These are phyloP conservation scores for Dipus sagitta DNA, from an alignment of 2,797 vertebrate genomes.

Conservation along the genomic window DNA sequence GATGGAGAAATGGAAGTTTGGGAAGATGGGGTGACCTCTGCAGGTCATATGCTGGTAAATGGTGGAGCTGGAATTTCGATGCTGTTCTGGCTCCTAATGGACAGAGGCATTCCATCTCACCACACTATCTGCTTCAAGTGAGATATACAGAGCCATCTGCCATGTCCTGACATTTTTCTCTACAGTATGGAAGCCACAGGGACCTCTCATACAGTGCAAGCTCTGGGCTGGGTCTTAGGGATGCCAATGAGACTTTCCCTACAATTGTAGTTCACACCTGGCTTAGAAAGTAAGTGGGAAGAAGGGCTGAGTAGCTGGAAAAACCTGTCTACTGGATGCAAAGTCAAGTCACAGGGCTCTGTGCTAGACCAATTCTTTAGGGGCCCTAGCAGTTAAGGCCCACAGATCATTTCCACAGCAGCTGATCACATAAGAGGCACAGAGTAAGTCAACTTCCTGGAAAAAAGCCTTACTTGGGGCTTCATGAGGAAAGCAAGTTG, in stretches of 20 bases:
- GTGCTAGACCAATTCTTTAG: neutral
- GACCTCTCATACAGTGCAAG: neutral
- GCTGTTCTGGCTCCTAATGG: neutral
- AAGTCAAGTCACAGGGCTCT: neutral
- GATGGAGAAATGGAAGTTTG: slow-evolving; percentile 2
- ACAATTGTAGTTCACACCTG: accelerated
- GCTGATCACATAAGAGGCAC: neutral
- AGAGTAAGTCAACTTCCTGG: neutral
- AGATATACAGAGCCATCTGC: too few relatives aligned
- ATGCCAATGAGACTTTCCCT: neutral
- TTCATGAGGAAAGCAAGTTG: slow-evolving; percentile 5
- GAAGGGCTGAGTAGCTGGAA: neutral
- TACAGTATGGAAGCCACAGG: neutral
- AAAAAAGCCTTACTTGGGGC: neutral
- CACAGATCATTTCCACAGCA: neutral
- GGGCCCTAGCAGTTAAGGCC: neutral
- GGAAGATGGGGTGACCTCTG: neutral
- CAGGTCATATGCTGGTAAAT: neutral
- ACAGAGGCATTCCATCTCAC: neutral
- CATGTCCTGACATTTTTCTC: neutral
- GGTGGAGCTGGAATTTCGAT: neutral
- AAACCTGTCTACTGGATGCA: neutral
- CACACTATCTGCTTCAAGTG: neutral
- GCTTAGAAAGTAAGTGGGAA: neutral
- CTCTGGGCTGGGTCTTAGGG: neutral